Evolutionary conservation across 2,888 invertebrate genomes (phyloP), one percentile per base, ranked within the genome.

Genomic region (Caradrina clavipalpis): DNA sequence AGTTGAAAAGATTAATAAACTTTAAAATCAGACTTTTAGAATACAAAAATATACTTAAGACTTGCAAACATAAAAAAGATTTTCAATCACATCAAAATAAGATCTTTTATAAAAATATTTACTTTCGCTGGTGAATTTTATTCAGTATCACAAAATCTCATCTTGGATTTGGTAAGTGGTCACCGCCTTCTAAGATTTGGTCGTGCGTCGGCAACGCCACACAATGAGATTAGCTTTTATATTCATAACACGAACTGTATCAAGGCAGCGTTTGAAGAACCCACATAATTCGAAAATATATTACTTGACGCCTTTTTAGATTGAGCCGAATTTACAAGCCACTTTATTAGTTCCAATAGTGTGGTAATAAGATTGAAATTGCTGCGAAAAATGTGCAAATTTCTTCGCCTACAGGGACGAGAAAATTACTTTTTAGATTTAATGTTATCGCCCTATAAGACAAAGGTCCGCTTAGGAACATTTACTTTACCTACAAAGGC

Each of bases 201-300:
- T 31, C 61, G 47, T 61, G 64, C 63, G 65, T 68, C 54, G 45
- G 10, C 21, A 50, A 47, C 57, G 49, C 50, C 61, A 21, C 19
- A 82, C 58, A 76, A 72, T 67, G 47, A 57, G 65, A 67, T 63
- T 61, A 62, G 35, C 49, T 61, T 73, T 75, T 76, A 58, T 76
- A 70, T 82, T 76, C 68, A 45, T 15, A 59, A 45, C 69, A 76
- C 72, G 69, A 65, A 56, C 51, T 62, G 35, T 49, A 62, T 59
- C 35, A 68, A 53, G 51, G 31, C 54, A 47, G 21, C 45, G 17
- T 64, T 78, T 31, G 11, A 55, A 35, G 31, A 13, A 17, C 19
- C 10, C 22, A 42, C 42, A 5, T 19, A 58, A 50, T 70, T 58
- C 21, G 19, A 57, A 58, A 62, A 71, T 58, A 39, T 22, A 49